A percentile compares a stretch with the other conserved stretches of the same genome.
phyloP scores from a whole-genome alignment of 2,888 invertebrate genomes.

The Mythimna ferrago region DNA sequence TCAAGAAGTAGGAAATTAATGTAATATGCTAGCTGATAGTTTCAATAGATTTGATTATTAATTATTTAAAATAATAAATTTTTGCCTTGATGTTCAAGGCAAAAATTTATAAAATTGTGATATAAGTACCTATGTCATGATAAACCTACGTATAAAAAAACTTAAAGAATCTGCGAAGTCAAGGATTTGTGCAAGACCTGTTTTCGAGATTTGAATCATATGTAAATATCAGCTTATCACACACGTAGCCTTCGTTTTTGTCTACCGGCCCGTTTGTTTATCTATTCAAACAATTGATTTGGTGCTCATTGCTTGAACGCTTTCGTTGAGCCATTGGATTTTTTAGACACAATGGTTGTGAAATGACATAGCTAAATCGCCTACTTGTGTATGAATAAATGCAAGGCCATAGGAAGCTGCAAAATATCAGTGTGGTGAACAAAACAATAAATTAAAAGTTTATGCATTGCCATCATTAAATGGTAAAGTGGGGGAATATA shows the following conservation, averaged over 20 bases:
- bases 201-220: slow-evolving; percentile 29
- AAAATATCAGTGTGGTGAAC: background rate
- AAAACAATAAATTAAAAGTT: background rate
- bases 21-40: background rate
- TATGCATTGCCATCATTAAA: too few relatives aligned
- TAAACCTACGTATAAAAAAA: slow-evolving; percentile 10
- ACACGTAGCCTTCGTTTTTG: slow-evolving; percentile 34
- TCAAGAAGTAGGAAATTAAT: too few relatives aligned
- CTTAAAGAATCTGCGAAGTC: slow-evolving; percentile 13
- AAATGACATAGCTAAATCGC: background rate
- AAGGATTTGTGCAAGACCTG: slow-evolving; percentile 33
- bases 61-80: too few relatives aligned
- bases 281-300: slow-evolving; percentile 29
- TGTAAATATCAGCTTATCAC: slow-evolving; percentile 32
- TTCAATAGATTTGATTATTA: background rate
- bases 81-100: too few relatives aligned
- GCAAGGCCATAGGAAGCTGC: background rate
- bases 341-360: background rate
- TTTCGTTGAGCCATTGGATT: background rate
- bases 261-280: slow-evolving; percentile 15
- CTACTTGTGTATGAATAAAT: background rate
- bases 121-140: too few relatives aligned
- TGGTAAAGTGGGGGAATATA: too few relatives aligned
- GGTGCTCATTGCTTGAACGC: slow-evolving; percentile 23
- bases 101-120: slow-evolving; percentile 1